Conservation (phyloP, 2,888 invertebrate species). For the Pocota personata region DNA sequence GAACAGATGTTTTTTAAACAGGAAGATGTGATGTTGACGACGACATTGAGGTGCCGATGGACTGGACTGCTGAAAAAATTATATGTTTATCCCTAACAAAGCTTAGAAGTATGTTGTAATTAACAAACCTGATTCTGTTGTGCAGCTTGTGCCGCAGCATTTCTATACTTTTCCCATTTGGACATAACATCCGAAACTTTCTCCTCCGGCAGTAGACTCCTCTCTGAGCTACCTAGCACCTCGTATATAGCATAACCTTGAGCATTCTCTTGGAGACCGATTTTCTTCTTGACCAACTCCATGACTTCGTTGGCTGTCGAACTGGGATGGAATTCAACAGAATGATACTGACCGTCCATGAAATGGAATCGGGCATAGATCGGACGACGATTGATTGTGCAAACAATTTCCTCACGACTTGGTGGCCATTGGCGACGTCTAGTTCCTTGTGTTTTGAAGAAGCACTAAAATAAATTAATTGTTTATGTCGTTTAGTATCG, state of each 20-base stretch:
- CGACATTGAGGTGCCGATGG: conserved; percentile 82
- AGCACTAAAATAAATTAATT: conserved; percentile 86
- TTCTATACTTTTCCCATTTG: conserved; percentile 95
- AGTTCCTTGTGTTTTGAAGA: conserved; percentile 88
- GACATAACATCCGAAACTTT: conserved; percentile 97
- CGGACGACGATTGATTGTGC: conserved; percentile 94
- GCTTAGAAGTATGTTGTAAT: background rate
- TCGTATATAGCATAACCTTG: conserved; percentile 95
- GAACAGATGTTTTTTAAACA: conserved; percentile 93
- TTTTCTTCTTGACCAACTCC: conserved; percentile 93
- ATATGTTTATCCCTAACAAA: background rate
- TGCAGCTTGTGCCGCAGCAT: conserved; percentile 86
- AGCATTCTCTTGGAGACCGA: conserved; percentile 85
- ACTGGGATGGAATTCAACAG: conserved; percentile 97
- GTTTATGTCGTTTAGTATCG: no score
- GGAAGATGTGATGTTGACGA: conserved; percentile 87
- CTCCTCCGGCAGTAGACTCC: conserved; percentile 92
- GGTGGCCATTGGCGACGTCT: conserved; percentile 95
- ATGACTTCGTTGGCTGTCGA: conserved; percentile 95
- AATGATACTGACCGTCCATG: conserved; percentile 97
- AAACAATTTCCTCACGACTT: conserved; percentile 95
- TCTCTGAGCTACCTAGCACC: conserved; percentile 93
- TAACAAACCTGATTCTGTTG: conserved; percentile 78
- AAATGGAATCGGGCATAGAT: conserved; percentile 96
- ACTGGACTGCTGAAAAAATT: conserved; percentile 79